These are phyloP conservation scores for Lasioglossum baleicum DNA, from an alignment of 1,140 invertebrate genomes.

Conservation along the genomic window DNA sequence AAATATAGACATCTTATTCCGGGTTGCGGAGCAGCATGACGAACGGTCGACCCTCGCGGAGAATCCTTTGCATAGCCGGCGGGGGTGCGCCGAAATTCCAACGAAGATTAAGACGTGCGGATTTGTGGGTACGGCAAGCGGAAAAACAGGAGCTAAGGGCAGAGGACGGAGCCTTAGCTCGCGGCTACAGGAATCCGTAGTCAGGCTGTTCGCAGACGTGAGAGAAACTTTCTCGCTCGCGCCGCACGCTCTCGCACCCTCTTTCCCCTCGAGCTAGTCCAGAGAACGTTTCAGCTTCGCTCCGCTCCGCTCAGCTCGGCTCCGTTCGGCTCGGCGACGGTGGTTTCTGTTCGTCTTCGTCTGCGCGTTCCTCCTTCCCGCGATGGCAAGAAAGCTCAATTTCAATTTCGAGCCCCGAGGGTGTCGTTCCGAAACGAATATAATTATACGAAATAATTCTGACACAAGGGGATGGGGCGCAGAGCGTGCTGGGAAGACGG, in stretches of 20 bases:
- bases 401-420: slow-evolving; percentile 79
- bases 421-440: slow-evolving; percentile 80
- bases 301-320: too few species aligned
- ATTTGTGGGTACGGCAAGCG: slow-evolving; percentile 61
- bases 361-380: slow-evolving; percentile 15
- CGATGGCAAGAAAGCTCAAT: slow-evolving; percentile 76
- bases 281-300: too few species aligned
- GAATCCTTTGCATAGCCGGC: slow-evolving; percentile 61
- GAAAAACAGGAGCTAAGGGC: slow-evolving; percentile 63
- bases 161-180: slow-evolving; percentile 69
- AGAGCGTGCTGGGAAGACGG: slow-evolving; percentile 22
- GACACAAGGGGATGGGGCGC: slow-evolving; percentile 64
- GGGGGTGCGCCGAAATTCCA: slow-evolving; percentile 55
- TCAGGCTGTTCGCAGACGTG: slow-evolving; percentile 33
- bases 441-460: slow-evolving; percentile 81
- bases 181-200: slow-evolving; percentile 68
- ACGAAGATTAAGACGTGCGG: slow-evolving; percentile 64
- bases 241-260: neutral
- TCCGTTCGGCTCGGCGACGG: too few species aligned
- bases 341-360: slow-evolving; percentile 8
- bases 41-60: slow-evolving; percentile 46
- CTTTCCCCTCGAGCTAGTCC: neutral
- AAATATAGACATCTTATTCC: slow-evolving; percentile 56
- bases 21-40: slow-evolving; percentile 46
- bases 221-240: slow-evolving; percentile 32